A percentile compares a stretch with the other conserved stretches of the same genome.
Conservation (phyloP, 92 coral and sea anemone genomes). For the Phenganax marumi region DNA sequence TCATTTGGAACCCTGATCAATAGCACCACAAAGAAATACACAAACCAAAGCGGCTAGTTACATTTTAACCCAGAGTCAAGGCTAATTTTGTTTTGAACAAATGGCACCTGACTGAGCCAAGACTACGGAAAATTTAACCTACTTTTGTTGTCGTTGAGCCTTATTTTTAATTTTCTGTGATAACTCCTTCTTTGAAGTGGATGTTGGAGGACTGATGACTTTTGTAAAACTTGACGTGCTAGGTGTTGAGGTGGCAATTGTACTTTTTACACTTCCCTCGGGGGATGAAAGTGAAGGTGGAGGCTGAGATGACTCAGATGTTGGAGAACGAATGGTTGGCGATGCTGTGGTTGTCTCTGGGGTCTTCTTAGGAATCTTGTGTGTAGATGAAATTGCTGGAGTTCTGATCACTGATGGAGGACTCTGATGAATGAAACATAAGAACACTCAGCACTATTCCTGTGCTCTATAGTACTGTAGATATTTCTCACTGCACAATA, state of each 20-base stretch:
- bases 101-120: no score
- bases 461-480: no score
- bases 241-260: background rate
- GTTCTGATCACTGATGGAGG: constrained; percentile 25
- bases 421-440: background rate
- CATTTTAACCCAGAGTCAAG: no score
- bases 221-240: constrained; percentile 8
- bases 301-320: background rate
- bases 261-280: background rate
- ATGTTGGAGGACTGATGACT: background rate
- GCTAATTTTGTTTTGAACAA: no score
- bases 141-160: constrained; percentile 35
- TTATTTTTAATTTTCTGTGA: constrained; percentile 38
- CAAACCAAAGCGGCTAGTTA: no score
- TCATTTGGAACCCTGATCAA: no score
- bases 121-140: background rate
- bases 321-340: background rate
- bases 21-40: no score
- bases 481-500: no score
- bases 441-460: background rate
- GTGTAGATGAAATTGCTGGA: background rate
- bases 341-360: background rate
- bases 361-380: background rate
- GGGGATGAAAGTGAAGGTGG: background rate
- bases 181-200: constrained; percentile 27